phyloP scores from a whole-genome alignment of 2,113 vertebrate genomes.

The Atherinomorus stipes region DNA sequence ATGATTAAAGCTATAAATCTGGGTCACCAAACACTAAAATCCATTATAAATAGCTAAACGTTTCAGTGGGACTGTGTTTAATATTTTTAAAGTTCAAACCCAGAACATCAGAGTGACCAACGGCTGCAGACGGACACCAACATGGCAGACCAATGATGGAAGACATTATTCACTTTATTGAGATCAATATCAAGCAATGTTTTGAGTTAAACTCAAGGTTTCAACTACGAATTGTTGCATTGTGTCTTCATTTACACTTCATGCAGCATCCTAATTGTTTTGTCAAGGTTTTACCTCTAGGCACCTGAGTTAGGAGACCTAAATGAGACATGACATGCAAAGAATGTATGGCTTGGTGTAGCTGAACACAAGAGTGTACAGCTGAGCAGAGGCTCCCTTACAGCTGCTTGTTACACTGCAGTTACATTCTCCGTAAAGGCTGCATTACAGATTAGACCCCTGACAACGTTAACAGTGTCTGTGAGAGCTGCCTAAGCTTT shows the following conservation, averaged over 20 bases:
- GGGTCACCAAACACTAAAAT: conserved; percentile 33
- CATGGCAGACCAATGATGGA: neutral
- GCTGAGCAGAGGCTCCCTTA: neutral
- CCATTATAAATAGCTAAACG: conserved; percentile 1
- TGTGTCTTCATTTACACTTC: too few relatives aligned
- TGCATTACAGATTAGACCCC: neutral
- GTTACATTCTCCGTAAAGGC: conserved; percentile 15
- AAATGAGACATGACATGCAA: neutral
- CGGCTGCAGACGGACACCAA: neutral
- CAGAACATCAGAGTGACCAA: neutral
- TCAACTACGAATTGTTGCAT: too few relatives aligned
- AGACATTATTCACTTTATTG: too few relatives aligned
- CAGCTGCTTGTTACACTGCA: neutral
- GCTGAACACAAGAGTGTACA: neutral
- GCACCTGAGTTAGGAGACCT: neutral
- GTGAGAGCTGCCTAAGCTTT: neutral
- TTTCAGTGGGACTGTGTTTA: conserved; percentile 1
- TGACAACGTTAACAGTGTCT: conserved; percentile 10
- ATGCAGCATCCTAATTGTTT: too few relatives aligned
- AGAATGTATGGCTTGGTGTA: neutral
- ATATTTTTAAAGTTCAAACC: conserved; percentile 2
- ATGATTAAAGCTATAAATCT: conserved; percentile 44
- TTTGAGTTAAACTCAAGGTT: too few relatives aligned
- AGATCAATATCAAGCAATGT: too few relatives aligned
- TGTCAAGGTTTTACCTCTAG: too few relatives aligned